Base-by-base conservation (phyloP, 2,113 vertebrate genomes). In the Pterocles gutturalis region DNA sequence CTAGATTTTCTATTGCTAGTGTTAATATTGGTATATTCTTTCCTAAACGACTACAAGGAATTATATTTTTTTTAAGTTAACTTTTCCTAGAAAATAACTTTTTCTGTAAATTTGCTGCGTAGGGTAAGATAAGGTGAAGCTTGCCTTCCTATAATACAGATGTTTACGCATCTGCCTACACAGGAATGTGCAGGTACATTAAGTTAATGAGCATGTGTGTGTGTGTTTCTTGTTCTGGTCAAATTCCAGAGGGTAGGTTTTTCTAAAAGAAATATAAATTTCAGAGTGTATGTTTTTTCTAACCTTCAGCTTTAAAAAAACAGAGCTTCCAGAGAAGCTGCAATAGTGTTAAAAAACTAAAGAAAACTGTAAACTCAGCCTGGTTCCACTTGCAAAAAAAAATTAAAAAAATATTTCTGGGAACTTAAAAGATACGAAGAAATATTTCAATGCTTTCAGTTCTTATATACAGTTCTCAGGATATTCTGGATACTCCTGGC, bases 271-370 rank as follows among this genome's bases (percentile, higher is more conserved):
- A 2, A 24, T 31, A 15, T 13, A 11, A 12, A 31, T 72, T 83
- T 54, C 43, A 55, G 10, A 38, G 1, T 8, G 2, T 1, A 3
- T 54, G 0, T 1, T 15, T 77, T 75, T 78, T 53, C 38, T 41
- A 17, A 8, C 3, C 1, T 48, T 55, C 8, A 33, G 3, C 4
- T 71, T 81, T 22, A 24, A 18, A 48, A 84, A 75, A 36, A 15
- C 4, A 25, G 3, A 3, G 6, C 18, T 79, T 51, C 18, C 17
- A 70, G 13, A 57, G 22, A 69, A 90, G 53, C 5, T 60, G 2
- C 10, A 45, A 16, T 16, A 49, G 0, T 36, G 48, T 10, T 11
- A n/a, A 61, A 67, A 78, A 34, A 10, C 1, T 11, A 49, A n/a
- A 1, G 1, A 58, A 61, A 65, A 62, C 3, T 17, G 2, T 41